Conservation (phyloP, 2,797 vertebrate species). For the Glyptemys insculpta region DNA sequence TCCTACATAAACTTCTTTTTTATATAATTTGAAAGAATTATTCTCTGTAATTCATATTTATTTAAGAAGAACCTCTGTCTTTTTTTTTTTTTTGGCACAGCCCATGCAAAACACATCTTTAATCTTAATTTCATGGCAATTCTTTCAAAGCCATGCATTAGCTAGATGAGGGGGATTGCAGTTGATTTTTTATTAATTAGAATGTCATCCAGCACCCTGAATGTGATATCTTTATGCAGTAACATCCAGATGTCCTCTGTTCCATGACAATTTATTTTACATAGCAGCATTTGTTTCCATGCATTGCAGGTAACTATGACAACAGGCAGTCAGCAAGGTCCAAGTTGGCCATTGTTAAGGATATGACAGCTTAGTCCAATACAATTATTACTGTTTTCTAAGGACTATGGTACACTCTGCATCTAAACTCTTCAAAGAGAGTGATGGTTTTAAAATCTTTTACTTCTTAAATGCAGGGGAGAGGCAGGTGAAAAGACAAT, state of each 20-base stretch:
- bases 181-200: not conserved
- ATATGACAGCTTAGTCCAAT: not conserved
- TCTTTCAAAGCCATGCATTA: not conserved
- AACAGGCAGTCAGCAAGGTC: slow-evolving; percentile 14
- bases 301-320: slow-evolving; percentile 57
- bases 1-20: not conserved
- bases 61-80: rapidly evolving
- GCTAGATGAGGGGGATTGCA: not conserved
- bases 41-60: not conserved
- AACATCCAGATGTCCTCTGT: not conserved
- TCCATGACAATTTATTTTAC: slow-evolving; percentile 47
- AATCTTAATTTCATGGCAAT: not conserved
- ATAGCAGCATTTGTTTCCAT: not conserved
- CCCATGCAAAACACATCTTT: not conserved
- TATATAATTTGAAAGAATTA: not conserved
- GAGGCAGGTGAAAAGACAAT: not conserved
- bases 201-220: rapidly evolving
- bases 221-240: not conserved
- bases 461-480: not conserved
- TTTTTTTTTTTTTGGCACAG: not conserved
- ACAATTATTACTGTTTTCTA: not conserved
- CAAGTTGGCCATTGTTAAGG: not conserved
- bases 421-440: not conserved
- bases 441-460: slow-evolving; percentile 7
- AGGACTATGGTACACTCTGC: rapidly evolving